Evolutionary conservation across 2,113 vertebrate genomes (phyloP).

Genomic region (Empidonax traillii): DNA sequence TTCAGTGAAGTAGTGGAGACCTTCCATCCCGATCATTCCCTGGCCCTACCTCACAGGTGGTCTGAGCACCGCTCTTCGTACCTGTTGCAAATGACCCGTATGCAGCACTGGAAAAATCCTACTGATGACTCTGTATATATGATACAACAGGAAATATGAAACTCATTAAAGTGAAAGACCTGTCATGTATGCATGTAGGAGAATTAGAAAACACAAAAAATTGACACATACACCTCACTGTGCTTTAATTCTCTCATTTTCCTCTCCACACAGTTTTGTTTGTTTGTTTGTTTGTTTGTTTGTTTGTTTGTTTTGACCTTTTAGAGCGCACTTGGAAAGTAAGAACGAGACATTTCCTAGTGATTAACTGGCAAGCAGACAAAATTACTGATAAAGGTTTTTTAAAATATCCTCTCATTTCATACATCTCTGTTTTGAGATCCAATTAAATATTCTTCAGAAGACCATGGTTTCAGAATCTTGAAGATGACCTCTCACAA

Average conservation of each 20-base stretch:
- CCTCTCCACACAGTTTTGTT: neutral
- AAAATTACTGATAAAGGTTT: neutral
- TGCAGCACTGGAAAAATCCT: neutral
- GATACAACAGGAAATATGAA: neutral
- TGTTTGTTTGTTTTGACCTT: neutral
- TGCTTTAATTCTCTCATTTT: neutral
- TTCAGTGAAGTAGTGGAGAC: neutral
- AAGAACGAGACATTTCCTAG: neutral
- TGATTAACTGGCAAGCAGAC: neutral
- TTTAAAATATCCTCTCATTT: neutral
- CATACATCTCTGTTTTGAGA: neutral
- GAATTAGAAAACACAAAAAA: neutral
- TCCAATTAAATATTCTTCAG: neutral
- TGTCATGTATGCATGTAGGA: rapidly evolving
- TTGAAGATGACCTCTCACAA: neutral
- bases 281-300: too few relatives aligned
- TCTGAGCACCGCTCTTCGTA: neutral
- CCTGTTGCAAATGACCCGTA: neutral
- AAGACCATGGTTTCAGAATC: neutral
- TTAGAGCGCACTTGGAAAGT: neutral
- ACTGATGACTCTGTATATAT: rapidly evolving
- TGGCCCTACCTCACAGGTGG: neutral
- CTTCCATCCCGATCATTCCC: neutral
- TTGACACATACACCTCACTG: neutral
- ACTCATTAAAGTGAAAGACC: neutral